Evolutionary conservation across 1,140 invertebrate species (phyloP), one percentile per base, ranked within the genome.

Genomic region (Cylas formicarius): DNA sequence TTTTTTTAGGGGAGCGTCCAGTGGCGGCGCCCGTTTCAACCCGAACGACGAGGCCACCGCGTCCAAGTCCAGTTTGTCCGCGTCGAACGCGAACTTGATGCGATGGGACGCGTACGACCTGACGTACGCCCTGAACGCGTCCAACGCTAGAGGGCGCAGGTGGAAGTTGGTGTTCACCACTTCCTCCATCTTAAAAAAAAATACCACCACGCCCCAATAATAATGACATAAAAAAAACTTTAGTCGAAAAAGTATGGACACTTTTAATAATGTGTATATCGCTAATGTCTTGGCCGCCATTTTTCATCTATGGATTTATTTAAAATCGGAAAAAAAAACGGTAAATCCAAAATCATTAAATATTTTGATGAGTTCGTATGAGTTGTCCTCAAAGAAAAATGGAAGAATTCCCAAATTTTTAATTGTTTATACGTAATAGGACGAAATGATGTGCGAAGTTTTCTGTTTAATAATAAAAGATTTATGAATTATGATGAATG

Each of bases 261-360:
- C n/a, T n/a, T n/a, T n/a, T n/a, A n/a, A n/a, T n/a, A n/a, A n/a
- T n/a, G n/a, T n/a, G 24, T 18, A 4, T 16, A 16, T 22, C 22
- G 5, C 20, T 19, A 13, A n/a, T n/a, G 11, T 59, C 59, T 67
- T 61, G 92, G 89, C 78, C 93, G 90, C 32, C 83, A 66, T 63
- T 97, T 94, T 63, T 97, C 92, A 63, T 97, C 85, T 2, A 89
- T 80, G 45, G 98, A 84, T 76, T 99, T 99, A 50, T 78, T 87
- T 93, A 94, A 97, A n/a, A n/a, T n/a, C n/a, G n/a, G n/a, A n/a
- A n/a, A n/a, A n/a, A n/a, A n/a, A n/a, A n/a, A n/a, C n/a, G 0
- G 88, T 89, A 63, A 99, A 97, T 57, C 98, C 92, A 70, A 94
- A 98, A 67, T 98, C 94, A 61, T 95, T 93, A n/a, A n/a, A n/a